These are phyloP conservation scores for Scomber colias DNA, from an alignment of 2,113 vertebrate species.

Conservation along the genomic window DNA sequence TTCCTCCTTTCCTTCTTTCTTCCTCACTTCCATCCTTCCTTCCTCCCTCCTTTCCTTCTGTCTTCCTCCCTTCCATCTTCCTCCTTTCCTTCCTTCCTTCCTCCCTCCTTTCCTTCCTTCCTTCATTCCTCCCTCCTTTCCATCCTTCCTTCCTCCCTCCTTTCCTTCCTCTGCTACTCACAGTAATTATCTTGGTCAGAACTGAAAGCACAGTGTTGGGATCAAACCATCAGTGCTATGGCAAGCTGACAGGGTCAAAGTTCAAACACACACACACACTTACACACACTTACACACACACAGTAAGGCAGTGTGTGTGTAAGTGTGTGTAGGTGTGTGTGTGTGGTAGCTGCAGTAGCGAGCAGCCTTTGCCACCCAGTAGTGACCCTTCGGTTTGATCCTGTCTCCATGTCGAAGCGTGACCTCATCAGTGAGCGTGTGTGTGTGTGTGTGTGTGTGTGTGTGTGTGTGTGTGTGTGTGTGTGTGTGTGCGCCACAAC, in stretches of 20 bases:
- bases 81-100: no score
- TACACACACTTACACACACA: no score
- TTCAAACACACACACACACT: background rate
- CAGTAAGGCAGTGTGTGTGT: no score
- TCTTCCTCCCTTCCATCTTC: no score
- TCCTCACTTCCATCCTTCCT: no score
- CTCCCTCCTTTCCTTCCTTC: no score
- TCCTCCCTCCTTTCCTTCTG: no score
- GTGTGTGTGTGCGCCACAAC: background rate
- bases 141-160: no score
- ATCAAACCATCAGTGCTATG: background rate
- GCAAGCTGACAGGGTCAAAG: constrained; percentile 15
- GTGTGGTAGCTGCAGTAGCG: background rate
- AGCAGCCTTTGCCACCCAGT: background rate
- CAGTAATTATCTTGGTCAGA: background rate
- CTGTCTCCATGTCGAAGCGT: constrained; percentile 10
- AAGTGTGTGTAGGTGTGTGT: no score
- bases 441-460: no score
- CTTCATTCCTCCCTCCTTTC: no score
- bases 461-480: background rate
- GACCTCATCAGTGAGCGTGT: constrained; percentile 3
- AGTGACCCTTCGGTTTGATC: constrained; percentile 1
- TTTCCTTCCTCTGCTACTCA: background rate
- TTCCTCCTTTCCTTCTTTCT: no score
- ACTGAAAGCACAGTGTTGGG: background rate